These are phyloP conservation scores for Drosophila fuyamai DNA, from an alignment of 1,140 invertebrate species.

Conservation along the genomic window DNA sequence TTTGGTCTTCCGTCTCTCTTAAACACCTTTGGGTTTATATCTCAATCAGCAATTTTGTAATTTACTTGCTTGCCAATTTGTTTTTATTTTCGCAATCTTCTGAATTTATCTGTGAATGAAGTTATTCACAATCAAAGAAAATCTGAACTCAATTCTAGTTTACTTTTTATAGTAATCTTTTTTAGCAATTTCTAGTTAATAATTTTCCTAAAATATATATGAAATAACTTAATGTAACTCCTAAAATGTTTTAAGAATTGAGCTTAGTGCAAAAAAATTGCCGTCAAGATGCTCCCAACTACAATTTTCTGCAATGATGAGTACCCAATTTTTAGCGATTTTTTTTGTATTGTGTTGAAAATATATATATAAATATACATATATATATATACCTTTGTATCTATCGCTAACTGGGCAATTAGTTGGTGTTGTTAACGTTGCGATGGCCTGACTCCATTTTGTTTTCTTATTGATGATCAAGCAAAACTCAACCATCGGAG, in stretches of 20 bases:
- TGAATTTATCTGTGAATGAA: slow-evolving; percentile 21
- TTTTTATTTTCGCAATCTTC: slow-evolving; percentile 20
- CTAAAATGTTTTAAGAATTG: not conserved
- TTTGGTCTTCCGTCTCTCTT: slow-evolving; percentile 18
- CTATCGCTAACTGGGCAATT: slow-evolving; percentile 38
- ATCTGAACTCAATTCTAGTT: slow-evolving; percentile 9
- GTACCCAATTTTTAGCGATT: slow-evolving; percentile 13
- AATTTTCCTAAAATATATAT: not conserved
- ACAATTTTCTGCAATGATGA: not conserved
- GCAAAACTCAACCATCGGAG: slow-evolving; percentile 30
- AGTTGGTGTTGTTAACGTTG: slow-evolving; percentile 44
- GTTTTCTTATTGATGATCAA: slow-evolving; percentile 55
- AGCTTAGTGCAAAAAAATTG: not conserved
- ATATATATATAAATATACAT: slow-evolving; percentile 2
- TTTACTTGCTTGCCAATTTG: slow-evolving; percentile 70
- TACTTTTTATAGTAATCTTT: not conserved
- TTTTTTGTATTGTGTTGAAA: slow-evolving; percentile 9
- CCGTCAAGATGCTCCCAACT: not conserved
- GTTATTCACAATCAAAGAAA: slow-evolving; percentile 4
- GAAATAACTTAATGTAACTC: not conserved
- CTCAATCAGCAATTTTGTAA: slow-evolving; percentile 69
- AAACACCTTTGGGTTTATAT: slow-evolving; percentile 34
- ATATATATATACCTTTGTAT: slow-evolving; percentile 12
- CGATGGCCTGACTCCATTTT: slow-evolving; percentile 42
- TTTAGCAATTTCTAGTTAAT: slow-evolving; percentile 3